These are phyloP conservation scores for Panagrolaimus sp. DNA, from an alignment of 1,140 invertebrate genomes.

Conservation along the genomic window DNA sequence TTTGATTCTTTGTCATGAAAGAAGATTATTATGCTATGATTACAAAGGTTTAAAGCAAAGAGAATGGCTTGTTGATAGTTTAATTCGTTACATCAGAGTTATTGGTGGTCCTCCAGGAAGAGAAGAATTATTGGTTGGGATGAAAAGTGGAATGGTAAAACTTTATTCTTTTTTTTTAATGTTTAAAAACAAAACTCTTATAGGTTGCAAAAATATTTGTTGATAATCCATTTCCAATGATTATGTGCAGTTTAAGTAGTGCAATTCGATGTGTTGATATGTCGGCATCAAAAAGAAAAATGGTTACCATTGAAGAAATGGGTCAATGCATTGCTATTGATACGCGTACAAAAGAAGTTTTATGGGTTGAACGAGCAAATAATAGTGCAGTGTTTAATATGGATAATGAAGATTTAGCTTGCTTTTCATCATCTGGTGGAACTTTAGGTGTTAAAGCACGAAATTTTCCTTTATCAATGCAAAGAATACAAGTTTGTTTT, in stretches of 20 bases:
- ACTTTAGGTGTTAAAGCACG: conserved; percentile 9
- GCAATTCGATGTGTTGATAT: conserved; percentile 74
- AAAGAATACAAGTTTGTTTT: conserved; percentile 10
- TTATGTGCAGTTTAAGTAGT: conserved; percentile 72
- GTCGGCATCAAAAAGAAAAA: conserved; percentile 58
- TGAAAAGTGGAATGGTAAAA: conserved; percentile 80
- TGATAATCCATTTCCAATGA: conserved; percentile 79
- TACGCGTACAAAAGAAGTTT: conserved; percentile 68
- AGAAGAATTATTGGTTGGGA: conserved; percentile 80
- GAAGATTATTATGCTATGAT: conserved; percentile 73
- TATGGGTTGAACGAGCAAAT: conserved; percentile 73
- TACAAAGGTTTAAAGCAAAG: conserved; percentile 74
- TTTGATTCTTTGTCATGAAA: conserved; percentile 65
- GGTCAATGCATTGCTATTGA: conserved; percentile 77
- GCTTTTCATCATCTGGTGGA: conserved; percentile 67
- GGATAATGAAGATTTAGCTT: conserved; percentile 84
- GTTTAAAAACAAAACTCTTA: conserved; percentile 15
- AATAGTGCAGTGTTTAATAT: conserved; percentile 93
- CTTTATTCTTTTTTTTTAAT: too few species aligned
- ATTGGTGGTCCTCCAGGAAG: conserved; percentile 69
- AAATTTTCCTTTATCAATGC: not conserved
- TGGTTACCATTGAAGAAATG: conserved; percentile 87
- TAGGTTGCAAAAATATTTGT: conserved; percentile 80
- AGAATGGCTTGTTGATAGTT: conserved; percentile 82
- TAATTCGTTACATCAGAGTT: conserved; percentile 82